Base-by-base conservation (phyloP, 2,797 vertebrate genomes). In the Leptodactylus fallax region DNA sequence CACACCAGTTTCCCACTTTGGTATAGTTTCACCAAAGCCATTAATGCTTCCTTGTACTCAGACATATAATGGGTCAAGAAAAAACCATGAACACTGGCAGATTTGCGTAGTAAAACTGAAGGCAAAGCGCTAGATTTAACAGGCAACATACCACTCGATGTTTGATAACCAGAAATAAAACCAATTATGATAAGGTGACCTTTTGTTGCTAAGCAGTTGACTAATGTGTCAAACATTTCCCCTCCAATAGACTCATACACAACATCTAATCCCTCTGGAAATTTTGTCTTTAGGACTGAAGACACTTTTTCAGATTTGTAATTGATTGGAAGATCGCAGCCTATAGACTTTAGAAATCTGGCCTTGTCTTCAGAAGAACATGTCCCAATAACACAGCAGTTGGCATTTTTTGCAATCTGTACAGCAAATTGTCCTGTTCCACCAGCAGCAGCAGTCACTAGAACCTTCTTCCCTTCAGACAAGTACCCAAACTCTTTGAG, bases 361-460 rank as follows among this genome's bases (percentile, higher is more conserved):
- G 93, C 94, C 91, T 99, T 99, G 91, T 96, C 95, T 1, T 96
- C 92, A 19, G 96, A 96, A 0, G 97, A 98, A 87, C 97, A 99
- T 83, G 97, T 98, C 56, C 98, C 98, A 25, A 97, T 94, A 45
- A 98, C 96, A 5, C 97, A 97, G 92, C 98, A 99, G 61, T 96
- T 96, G 3, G 97, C 97, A 86, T 90, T 94, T 90, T 97, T 98
- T 83, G 97, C 95, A 25, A 98, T 95, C 93, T 98, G 97, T 90
- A 98, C 97, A 0, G 97, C 98, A 0, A 98, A 97, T 93, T 98
- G 97, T n/a, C 97, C 97, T 0, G 97, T 98, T 51, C 98, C 98
- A 80, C 98, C 97, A 0, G 97, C 97, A 0, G 98, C 97, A 0
- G 97, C 97, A 0, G 97, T 98, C 91, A 98, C 97, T 92, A 99